Conservation (phyloP, 2,113 vertebrate genomes). For the Halichoeres trimaculatus region DNA sequence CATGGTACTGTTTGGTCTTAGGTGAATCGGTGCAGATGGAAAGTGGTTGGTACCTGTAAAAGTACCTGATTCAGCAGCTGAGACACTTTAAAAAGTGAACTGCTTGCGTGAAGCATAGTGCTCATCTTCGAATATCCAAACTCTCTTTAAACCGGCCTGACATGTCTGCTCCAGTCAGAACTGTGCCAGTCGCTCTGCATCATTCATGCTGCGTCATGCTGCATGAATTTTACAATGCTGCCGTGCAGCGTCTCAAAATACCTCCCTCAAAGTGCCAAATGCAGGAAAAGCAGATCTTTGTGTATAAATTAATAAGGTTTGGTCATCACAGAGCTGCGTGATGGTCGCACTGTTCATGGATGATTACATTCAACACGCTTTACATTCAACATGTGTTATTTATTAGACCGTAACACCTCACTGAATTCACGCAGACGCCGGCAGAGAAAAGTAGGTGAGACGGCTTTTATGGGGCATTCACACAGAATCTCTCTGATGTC, state of each 20-base stretch:
- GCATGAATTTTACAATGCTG: constrained; percentile 58
- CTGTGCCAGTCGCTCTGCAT: constrained; percentile 37
- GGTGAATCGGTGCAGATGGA: too few relatives aligned
- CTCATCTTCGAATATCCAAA: neutral
- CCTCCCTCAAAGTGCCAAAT: constrained; percentile 55
- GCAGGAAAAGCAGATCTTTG: constrained; percentile 51
- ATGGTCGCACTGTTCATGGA: constrained; percentile 18
- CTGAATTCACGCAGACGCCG: constrained; percentile 19
- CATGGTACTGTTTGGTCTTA: too few relatives aligned
- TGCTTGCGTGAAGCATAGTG: neutral
- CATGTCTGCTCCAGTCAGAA: constrained; percentile 24
- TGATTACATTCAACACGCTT: constrained; percentile 37
- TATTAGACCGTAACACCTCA: constrained; percentile 23
- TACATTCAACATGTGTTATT: constrained; percentile 17
- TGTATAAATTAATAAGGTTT: constrained; percentile 56
- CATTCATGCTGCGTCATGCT: constrained; percentile 53
- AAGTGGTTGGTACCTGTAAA: too few relatives aligned
- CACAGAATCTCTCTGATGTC: neutral
- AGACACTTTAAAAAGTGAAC: neutral
- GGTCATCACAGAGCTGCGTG: constrained; percentile 53
- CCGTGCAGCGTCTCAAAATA: constrained; percentile 44
- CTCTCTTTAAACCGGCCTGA: constrained; percentile 30
- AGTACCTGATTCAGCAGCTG: too few relatives aligned
- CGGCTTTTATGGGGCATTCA: neutral
- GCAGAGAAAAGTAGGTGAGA: constrained; percentile 4